These are phyloP conservation scores for Pocillopora grandis DNA, from an alignment of 92 coral and sea anemone species.

Conservation along the genomic window DNA sequence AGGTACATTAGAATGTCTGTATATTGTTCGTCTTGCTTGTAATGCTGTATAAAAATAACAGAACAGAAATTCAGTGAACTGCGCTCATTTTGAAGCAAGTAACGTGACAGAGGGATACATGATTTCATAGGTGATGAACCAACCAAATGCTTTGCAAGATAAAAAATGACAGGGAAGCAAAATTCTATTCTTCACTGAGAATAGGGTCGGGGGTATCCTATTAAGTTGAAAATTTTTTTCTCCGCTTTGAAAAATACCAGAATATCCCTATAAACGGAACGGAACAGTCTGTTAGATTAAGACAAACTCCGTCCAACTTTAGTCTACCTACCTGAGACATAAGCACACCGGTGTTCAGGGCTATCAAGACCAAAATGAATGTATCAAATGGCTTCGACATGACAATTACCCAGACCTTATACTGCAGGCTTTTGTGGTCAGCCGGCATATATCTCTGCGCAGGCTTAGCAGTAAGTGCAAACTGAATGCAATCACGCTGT, in stretches of 20 bases:
- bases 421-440: constrained; percentile 70
- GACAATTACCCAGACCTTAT: constrained; percentile 86
- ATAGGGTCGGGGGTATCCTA: neutral
- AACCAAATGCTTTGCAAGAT: too few species aligned
- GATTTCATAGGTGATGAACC: too few species aligned
- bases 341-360: constrained; percentile 84
- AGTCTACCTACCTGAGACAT: constrained; percentile 80
- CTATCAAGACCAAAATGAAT: constrained; percentile 85
- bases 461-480: constrained; percentile 91
- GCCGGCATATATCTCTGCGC: constrained; percentile 91
- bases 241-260: too few species aligned
- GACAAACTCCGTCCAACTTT: too few species aligned
- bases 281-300: too few species aligned
- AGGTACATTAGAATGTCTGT: constrained; percentile 56
- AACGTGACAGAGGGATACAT: neutral
- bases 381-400: constrained; percentile 90
- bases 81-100: neutral
- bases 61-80: neutral
- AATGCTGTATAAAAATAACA: constrained; percentile 54
- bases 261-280: too few species aligned
- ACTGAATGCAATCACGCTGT: constrained; percentile 94
- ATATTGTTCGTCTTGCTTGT: constrained; percentile 45
- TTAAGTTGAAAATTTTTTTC: too few species aligned
- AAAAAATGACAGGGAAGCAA: too few species aligned
- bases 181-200: too few species aligned